These are phyloP conservation scores for Ectobius pallidus DNA, from an alignment of 2,888 invertebrate species.

Conservation along the genomic window DNA sequence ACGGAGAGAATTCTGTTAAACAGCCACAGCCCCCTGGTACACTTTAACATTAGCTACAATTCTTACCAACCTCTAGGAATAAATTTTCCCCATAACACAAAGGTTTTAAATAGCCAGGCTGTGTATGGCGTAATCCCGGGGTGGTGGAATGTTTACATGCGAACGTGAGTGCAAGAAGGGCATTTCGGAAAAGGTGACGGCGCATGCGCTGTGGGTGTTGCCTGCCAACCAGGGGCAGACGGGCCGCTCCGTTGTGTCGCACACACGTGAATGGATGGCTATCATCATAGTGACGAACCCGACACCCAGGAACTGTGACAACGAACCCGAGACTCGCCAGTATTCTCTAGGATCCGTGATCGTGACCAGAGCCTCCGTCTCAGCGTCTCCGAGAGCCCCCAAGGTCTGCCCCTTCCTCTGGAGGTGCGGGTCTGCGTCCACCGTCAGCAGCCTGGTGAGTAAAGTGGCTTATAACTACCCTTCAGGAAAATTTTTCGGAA, in stretches of 20 bases:
- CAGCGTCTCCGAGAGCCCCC: conserved; percentile 15
- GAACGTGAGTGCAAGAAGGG: no score
- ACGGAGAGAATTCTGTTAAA: no score
- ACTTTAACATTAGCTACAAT: no score
- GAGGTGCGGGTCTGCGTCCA: conserved; percentile 11
- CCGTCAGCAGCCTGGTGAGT: conserved; percentile 18
- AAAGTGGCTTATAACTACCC: background rate
- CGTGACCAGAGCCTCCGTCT: conserved; percentile 6
- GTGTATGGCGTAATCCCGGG: no score
- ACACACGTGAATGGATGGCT: conserved; percentile 14
- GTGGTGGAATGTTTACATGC: no score
- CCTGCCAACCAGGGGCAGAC: conserved; percentile 27
- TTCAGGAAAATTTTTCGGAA: no score
- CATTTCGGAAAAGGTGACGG: conserved; percentile 28
- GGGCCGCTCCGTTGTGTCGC: background rate
- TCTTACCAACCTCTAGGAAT: no score
- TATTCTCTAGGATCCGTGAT: conserved; percentile 1
- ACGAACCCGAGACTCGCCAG: background rate
- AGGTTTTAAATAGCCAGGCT: no score
- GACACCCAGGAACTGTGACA: conserved; percentile 20
- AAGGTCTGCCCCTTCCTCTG: conserved; percentile 21
- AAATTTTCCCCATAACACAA: no score
- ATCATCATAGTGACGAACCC: conserved; percentile 28
- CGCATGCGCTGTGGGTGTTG: conserved; percentile 23
- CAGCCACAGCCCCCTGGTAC: no score